These are phyloP conservation scores for Heliothis virescens DNA, from an alignment of 1,140 invertebrate species.

Conservation along the genomic window DNA sequence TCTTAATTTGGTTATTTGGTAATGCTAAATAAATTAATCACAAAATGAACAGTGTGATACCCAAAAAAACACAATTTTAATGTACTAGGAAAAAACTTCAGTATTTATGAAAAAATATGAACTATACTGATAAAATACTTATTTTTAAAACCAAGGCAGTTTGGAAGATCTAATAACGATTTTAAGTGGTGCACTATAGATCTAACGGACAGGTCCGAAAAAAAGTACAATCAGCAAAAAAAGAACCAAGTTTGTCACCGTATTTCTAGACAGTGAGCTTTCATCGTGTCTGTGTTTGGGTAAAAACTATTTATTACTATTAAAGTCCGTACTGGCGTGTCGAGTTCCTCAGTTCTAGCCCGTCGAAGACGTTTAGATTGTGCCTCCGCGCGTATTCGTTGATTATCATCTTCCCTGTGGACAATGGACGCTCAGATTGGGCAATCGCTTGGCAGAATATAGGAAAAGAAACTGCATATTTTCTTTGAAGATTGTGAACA, in stretches of 20 bases:
- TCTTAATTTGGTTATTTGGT: not conserved
- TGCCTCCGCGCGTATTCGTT: conserved; percentile 90
- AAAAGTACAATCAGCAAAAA: not conserved
- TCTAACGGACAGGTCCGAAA: no score
- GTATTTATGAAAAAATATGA: no score
- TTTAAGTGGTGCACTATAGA: no score
- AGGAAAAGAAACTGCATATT: conserved; percentile 52
- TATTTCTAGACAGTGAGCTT: conserved; percentile 16
- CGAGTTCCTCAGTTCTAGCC: conserved; percentile 89
- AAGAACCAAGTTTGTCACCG: conserved; percentile 26
- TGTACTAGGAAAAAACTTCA: no score
- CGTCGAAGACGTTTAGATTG: conserved; percentile 90
- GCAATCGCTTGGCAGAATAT: conserved; percentile 59
- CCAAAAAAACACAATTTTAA: no score
- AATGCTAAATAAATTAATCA: no score
- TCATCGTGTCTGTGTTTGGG: conserved; percentile 52
- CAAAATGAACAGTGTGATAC: no score
- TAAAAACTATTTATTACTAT: conserved; percentile 84
- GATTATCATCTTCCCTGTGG: conserved; percentile 86
- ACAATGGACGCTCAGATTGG: conserved; percentile 68
- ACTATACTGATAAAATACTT: no score
- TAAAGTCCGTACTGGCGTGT: conserved; percentile 91
- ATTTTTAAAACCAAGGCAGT: no score
- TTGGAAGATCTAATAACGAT: no score
- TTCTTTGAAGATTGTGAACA: no score